Evolutionary conservation across 2,113 vertebrate genomes (phyloP), one percentile per base, ranked within the genome.

Genomic region (Pelecanus crispus): DNA sequence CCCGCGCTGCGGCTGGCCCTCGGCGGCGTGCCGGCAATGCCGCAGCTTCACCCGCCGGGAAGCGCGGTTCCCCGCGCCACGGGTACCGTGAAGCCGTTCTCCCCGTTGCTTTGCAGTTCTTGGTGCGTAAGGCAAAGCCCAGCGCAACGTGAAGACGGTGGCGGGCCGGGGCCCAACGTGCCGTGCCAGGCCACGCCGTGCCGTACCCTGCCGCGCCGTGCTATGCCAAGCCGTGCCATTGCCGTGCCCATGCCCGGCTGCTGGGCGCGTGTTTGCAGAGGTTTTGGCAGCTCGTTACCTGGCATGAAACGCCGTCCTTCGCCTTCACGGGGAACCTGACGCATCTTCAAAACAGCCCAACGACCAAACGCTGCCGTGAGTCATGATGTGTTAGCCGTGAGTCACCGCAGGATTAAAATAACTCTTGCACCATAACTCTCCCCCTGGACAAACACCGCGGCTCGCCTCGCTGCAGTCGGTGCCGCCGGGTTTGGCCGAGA

Each of bases 1-100:
- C 44, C 14, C 0, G 8, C 8, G 0, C 53, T 4, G 11, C 0
- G 9, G 2, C 18, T 2, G 24, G 56, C 83, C 45, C 49, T 4
- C 8, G 63, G 53, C 8, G 3, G 50, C 1, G 1, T 1, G 17
- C 7, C 1, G 36, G 45, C 0, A 17, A 5, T 13, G 32, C 86
- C 7, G 22, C 14, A 2, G 13, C 24, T 2, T 21, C 55, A 19
- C 36, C 31, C 4, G 16, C 2, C 0, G 45, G 29, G 62, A 25
- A 13, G 29, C 0, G 53, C 8, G 1, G 34, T 8, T 47, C 59
- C 87, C 53, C 0, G 12, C 38, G 72, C 15, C 6, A 5, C 0
- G 67, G 52, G 28, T 7, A 10, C 25, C 2, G 12, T 4, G 2
- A 7, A 18, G 74, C 45, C 5, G 2, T 8, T 45, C 74, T n/a